phyloP scores from a whole-genome alignment of 2,888 invertebrate species.

The Sialis fuliginosa region DNA sequence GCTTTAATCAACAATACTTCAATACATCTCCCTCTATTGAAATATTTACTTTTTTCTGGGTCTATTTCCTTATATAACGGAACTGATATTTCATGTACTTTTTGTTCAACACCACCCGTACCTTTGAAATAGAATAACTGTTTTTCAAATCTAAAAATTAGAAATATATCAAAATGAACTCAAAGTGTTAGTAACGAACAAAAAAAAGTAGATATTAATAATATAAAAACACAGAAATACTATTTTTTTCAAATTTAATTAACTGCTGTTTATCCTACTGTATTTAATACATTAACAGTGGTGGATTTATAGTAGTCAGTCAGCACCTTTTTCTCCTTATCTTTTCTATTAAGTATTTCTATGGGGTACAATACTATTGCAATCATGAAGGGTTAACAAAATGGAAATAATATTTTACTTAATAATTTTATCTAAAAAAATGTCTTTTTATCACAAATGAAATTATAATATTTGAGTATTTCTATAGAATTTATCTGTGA shows the following conservation, averaged over 20 bases:
- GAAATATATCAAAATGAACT: slow-evolving; percentile 3
- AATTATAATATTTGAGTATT: not conserved
- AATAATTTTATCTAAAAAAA: too few species aligned
- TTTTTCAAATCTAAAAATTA: slow-evolving; percentile 40
- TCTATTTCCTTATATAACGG: slow-evolving; percentile 68
- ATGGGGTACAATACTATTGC: too few species aligned
- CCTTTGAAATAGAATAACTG: slow-evolving; percentile 69
- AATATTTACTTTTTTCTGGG: slow-evolving; percentile 55
- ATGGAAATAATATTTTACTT: not conserved
- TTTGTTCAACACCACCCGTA: slow-evolving; percentile 65
- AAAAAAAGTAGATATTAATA: too few species aligned
- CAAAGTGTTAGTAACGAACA: not conserved
- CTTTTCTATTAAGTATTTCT: too few species aligned
- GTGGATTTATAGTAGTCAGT: too few species aligned
- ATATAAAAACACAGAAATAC: too few species aligned
- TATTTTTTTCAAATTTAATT: not conserved
- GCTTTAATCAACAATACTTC: slow-evolving; percentile 55
- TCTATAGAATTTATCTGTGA: not conserved
- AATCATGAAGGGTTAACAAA: not conserved
- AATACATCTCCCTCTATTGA: slow-evolving; percentile 55
- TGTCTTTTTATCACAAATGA: too few species aligned
- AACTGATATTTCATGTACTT: slow-evolving; percentile 75
- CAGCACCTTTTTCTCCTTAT: too few species aligned
- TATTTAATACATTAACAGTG: too few species aligned
- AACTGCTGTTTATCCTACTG: too few species aligned